These are phyloP conservation scores for Terrapene triunguis DNA, from an alignment of 2,113 vertebrate species.

Conservation along the genomic window DNA sequence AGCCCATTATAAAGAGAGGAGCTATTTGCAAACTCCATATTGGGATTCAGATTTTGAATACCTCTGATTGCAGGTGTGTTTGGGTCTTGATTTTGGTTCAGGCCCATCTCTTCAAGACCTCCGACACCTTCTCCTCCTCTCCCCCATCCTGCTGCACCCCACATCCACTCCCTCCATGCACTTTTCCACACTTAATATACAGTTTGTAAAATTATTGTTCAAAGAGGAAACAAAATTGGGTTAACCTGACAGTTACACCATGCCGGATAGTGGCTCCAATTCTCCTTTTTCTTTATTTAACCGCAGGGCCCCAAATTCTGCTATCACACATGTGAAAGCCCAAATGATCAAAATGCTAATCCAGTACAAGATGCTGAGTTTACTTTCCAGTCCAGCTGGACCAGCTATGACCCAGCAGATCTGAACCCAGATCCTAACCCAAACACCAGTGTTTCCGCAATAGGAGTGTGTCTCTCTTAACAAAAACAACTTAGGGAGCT, in stretches of 20 bases:
- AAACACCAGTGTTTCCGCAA: neutral
- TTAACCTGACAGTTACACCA: neutral
- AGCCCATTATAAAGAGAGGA: neutral
- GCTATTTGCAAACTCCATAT: neutral
- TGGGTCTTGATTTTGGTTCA: neutral
- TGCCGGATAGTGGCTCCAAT: neutral
- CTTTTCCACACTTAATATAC: neutral
- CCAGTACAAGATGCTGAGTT: neutral
- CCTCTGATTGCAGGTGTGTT: neutral
- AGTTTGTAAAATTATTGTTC: neutral
- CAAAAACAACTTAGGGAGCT: neutral
- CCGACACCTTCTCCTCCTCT: neutral
- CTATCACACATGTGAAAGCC: neutral
- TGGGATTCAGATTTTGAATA: neutral
- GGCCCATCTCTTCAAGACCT: neutral
- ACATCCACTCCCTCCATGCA: neutral
- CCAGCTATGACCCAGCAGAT: too few relatives aligned
- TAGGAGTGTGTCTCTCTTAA: neutral
- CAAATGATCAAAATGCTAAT: too few relatives aligned
- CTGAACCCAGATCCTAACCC: neutral
- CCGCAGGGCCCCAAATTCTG: neutral
- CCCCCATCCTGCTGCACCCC: neutral
- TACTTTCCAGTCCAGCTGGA: too few relatives aligned
- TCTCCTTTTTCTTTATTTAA: neutral
- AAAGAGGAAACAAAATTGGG: neutral